A percentile compares a stretch with the other conserved stretches of the same genome.
Evolutionary conservation across 1,140 invertebrate species (phyloP).

Genomic region (Drosophila orena): DNA sequence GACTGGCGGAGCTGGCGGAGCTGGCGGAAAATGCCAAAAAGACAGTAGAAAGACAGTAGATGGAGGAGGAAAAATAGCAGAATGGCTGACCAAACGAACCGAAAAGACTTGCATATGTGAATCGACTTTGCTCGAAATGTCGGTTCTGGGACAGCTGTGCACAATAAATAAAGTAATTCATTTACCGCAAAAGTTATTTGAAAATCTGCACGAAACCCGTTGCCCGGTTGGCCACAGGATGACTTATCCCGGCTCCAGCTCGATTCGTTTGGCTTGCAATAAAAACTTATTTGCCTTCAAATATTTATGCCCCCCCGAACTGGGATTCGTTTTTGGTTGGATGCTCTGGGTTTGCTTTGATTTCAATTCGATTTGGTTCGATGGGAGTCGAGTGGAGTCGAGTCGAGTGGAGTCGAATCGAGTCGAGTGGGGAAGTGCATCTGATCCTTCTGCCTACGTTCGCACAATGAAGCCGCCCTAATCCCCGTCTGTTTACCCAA

Average conservation of each 20-base stretch:
- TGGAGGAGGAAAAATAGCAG: conserved; percentile 1
- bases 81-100: conserved; percentile 40
- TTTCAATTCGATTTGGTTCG: conserved; percentile 9
- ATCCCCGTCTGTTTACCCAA: conserved; percentile 42
- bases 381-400: not conserved
- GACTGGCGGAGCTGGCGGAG: conserved; percentile 40
- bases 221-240: conserved; percentile 40
- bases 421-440: conserved; percentile 2
- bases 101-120: conserved; percentile 53
- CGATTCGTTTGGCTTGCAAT: conserved; percentile 70
- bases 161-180: conserved; percentile 82
- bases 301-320: conserved; percentile 61
- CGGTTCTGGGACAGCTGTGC: conserved; percentile 60
- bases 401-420: not conserved
- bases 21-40: not conserved
- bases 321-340: conserved; percentile 4
- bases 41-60: not conserved
- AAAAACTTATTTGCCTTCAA: conserved; percentile 78
- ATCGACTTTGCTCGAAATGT: conserved; percentile 3
- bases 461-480: conserved; percentile 47
- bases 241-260: conserved; percentile 39
- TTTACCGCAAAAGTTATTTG: conserved; percentile 80
- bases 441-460: conserved; percentile 56
- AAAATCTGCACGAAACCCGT: conserved; percentile 65
- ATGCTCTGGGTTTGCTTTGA: not conserved